A percentile compares a stretch with the other conserved stretches of the same genome.
Evolutionary conservation across 2,113 vertebrate species (phyloP).

Genomic region (Noturus placidus): DNA sequence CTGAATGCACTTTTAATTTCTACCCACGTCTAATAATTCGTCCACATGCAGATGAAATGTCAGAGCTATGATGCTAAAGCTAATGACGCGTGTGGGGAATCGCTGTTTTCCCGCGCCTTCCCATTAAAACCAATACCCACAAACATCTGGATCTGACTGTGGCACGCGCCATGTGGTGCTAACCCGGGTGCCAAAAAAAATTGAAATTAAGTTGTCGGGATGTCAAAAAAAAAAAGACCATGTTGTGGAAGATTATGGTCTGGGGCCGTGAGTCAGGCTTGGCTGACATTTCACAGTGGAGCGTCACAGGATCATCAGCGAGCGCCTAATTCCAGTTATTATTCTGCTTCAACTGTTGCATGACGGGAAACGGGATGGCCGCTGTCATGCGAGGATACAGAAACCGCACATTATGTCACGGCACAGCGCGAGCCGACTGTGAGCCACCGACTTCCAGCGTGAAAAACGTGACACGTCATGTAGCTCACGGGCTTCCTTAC

Average conservation of each 20-base stretch:
- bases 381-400: slow-evolving; percentile 54
- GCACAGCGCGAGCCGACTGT: slow-evolving; percentile 10
- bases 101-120: slow-evolving; percentile 21
- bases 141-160: slow-evolving; percentile 43
- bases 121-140: slow-evolving; percentile 42
- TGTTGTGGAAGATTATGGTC: slow-evolving; percentile 72
- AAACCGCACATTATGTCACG: slow-evolving; percentile 59
- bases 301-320: slow-evolving; percentile 62
- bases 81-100: slow-evolving; percentile 25
- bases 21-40: slow-evolving; percentile 10
- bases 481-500: not conserved
- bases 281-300: slow-evolving; percentile 61
- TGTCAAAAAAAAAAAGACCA: slow-evolving; percentile 43
- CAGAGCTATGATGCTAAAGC: slow-evolving; percentile 23
- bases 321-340: slow-evolving; percentile 72
- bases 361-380: slow-evolving; percentile 62
- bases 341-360: slow-evolving; percentile 70
- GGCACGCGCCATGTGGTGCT: slow-evolving; percentile 31
- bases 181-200: slow-evolving; percentile 34
- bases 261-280: slow-evolving; percentile 63
- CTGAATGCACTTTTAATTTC: slow-evolving; percentile 33
- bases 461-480: slow-evolving; percentile 13
- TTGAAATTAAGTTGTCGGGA: slow-evolving; percentile 43
- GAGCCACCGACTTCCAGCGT: slow-evolving; percentile 22
- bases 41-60: slow-evolving; percentile 1